A percentile compares a stretch with the other conserved stretches of the same genome.
These are phyloP conservation scores for Colossoma macropomum DNA, from an alignment of 2,113 vertebrate genomes.

Conservation along the genomic window DNA sequence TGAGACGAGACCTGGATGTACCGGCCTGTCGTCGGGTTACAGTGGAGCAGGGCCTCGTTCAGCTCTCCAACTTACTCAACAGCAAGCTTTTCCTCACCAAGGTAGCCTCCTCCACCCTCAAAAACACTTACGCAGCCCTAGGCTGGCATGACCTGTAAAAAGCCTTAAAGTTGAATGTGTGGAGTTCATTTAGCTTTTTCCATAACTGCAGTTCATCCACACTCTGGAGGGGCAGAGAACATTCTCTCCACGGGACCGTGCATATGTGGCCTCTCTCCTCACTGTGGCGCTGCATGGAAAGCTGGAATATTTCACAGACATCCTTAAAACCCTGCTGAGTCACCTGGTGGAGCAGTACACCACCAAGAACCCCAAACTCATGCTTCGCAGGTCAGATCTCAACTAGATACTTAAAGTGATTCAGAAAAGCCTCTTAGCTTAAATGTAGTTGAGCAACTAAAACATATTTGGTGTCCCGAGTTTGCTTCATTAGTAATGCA, in stretches of 20 bases:
- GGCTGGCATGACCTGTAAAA: background rate
- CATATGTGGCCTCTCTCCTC: slow-evolving; percentile 92
- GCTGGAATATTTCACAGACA: slow-evolving; percentile 97
- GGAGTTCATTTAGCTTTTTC: background rate
- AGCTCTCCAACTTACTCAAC: slow-evolving; percentile 95
- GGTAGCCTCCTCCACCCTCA: slow-evolving; percentile 68
- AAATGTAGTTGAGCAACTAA: no score
- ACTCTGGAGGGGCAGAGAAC: slow-evolving; percentile 94
- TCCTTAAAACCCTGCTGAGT: slow-evolving; percentile 91
- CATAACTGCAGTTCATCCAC: slow-evolving; percentile 86
- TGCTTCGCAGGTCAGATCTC: slow-evolving; percentile 89
- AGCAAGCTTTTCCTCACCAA: slow-evolving; percentile 98
- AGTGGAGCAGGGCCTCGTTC: slow-evolving; percentile 92
- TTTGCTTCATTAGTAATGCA: no score
- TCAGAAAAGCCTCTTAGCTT: no score
- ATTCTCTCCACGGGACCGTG: slow-evolving; percentile 91
- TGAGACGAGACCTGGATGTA: slow-evolving; percentile 90
- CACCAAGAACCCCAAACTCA: slow-evolving; percentile 96
- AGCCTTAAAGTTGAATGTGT: background rate
- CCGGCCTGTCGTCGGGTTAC: slow-evolving; percentile 90
- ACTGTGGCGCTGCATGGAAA: slow-evolving; percentile 94
- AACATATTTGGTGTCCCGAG: no score
- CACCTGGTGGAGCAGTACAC: slow-evolving; percentile 95
- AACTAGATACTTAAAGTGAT: background rate
- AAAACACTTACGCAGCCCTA: background rate